These are phyloP conservation scores for Anastrepha obliqua DNA, from an alignment of 1,140 invertebrate genomes.

Conservation along the genomic window DNA sequence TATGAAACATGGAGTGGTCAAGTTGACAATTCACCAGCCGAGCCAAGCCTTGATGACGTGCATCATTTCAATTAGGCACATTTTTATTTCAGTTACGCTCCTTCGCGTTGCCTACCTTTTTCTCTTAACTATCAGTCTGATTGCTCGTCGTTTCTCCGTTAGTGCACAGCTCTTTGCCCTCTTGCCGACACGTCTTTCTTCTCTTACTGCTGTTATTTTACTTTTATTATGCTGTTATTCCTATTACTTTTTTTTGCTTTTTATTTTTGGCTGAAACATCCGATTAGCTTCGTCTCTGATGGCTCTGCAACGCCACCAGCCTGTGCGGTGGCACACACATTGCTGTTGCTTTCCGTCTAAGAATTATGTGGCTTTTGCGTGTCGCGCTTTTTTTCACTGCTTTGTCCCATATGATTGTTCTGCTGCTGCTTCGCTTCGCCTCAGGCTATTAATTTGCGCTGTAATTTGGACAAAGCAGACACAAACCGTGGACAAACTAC, in stretches of 20 bases:
- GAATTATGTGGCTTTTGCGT: slow-evolving; percentile 52
- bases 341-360: not conserved
- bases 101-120: not conserved
- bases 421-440: slow-evolving; percentile 25
- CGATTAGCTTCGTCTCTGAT: slow-evolving; percentile 27
- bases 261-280: slow-evolving; percentile 21
- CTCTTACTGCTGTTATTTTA: not conserved
- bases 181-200: too few species aligned
- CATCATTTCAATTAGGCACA: slow-evolving; percentile 51
- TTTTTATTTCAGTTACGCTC: slow-evolving; percentile 33
- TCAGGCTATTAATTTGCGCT: slow-evolving; percentile 48
- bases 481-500: slow-evolving; percentile 10
- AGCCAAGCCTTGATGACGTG: slow-evolving; percentile 35
- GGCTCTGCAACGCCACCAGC: not conserved
- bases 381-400: slow-evolving; percentile 1
- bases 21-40: not conserved
- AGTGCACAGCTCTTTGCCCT: not conserved
- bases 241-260: not conserved
- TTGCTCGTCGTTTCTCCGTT: not conserved
- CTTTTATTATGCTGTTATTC: not conserved
- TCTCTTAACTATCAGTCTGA: slow-evolving; percentile 5
- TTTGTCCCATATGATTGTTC: not conserved
- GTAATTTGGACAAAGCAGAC: not conserved
- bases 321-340: not conserved
- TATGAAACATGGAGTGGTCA: not conserved